Evolutionary conservation across 2,797 vertebrate genomes (phyloP).

Genomic region (Intellagama lesueurii): DNA sequence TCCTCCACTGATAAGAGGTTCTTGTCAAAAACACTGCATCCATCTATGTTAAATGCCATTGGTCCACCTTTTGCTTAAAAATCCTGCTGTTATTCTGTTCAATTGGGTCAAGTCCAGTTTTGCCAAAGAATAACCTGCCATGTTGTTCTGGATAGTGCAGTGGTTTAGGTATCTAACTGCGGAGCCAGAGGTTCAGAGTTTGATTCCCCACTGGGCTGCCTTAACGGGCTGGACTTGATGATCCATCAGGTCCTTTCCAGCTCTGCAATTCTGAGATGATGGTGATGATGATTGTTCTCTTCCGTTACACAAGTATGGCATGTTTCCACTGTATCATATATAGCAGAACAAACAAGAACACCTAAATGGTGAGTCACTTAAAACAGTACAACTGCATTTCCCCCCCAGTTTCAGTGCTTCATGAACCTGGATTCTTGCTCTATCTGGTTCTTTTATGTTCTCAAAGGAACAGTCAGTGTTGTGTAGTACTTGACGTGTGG

Average conservation of each 20-base stretch:
- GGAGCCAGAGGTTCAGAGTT: no score
- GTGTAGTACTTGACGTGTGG: no score
- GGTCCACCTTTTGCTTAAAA: neutral
- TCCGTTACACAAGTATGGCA: neutral
- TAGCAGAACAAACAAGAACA: neutral
- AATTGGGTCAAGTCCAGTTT: neutral
- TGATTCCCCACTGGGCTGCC: no score
- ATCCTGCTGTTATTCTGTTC: neutral
- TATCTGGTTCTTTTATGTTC: neutral
- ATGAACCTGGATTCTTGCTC: neutral
- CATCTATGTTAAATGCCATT: no score
- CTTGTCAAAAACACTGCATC: neutral
- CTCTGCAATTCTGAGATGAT: no score
- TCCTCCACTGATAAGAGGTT: neutral
- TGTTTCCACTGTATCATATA: neutral
- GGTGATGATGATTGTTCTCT: neutral
- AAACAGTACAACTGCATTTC: neutral
- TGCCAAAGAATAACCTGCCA: neutral
- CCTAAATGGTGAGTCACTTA: no score
- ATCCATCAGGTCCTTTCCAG: no score
- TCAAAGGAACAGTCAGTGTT: neutral
- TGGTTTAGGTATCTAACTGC: no score
- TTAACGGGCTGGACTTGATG: no score
- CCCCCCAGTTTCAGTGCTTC: neutral
- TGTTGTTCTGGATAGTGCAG: neutral